Base-by-base conservation (phyloP, 92 coral and sea anemone genomes). In the Phenganax stokvisi region DNA sequence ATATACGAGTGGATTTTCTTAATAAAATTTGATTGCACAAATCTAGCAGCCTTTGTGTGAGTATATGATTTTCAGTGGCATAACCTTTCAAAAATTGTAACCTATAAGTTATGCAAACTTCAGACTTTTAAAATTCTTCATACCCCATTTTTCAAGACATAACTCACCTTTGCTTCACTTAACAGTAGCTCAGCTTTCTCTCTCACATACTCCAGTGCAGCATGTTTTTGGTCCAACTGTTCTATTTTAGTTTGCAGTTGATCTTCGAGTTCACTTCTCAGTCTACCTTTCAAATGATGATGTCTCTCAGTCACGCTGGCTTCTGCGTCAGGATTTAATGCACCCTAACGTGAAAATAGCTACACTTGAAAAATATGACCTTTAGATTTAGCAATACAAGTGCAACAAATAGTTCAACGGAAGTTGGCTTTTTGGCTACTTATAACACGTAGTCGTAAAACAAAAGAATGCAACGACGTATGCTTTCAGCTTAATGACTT, bases 251-350 rank as follows among this genome's bases (percentile, higher is more conserved):
- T 94, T 85, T 92, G 98, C 55, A 94, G 90, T 81, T 92, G 97
- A 76, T 94, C 98, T 56, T 92, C 89, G 30, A 94, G 84, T 77
- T 94, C 98, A 76, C 89, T 84, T 51, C 98, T 90, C 64, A 94
- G 83, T 74, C 98, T 85, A 79, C 89, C 97, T 85, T 92, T 94
- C 13, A 92, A 90, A 58, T 87, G 97, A 81, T 87, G 88, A 88
- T 92, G 88, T 29, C 97, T 91, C 59, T 94, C 98, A 74, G 98
- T 90, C 10, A 94, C 98, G 15, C 97, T 90, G 28, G 88, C 91
- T 57, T 94, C 98, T 11, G 98, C 98, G 56, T 94, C 98, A 20
- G 98, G 97, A 85, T 94, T 94, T 64, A 94, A 69, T 53, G 98
- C 98, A 13, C 97, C 98, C 97, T 93, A 56, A 16, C 15, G 55